Base-by-base conservation (phyloP, 2,113 vertebrate genomes). In the Anser brachyrhynchus region DNA sequence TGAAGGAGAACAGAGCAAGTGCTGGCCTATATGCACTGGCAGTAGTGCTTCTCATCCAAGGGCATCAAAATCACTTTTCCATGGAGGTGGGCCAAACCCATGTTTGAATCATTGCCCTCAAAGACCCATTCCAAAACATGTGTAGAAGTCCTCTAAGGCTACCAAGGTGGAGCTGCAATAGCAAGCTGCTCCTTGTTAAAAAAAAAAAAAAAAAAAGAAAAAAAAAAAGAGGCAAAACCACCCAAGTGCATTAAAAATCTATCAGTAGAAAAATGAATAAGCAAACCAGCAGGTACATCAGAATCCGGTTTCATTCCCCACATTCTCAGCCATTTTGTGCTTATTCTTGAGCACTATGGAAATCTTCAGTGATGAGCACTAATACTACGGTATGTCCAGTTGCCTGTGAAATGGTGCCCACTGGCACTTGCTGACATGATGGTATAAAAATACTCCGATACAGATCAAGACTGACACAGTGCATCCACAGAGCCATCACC, bases 61-160 rank as follows among this genome's bases (percentile, higher is more conserved):
- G n/a, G 84, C 64, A 89, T 76, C 74, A 92, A 93, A 95, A 94
- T 81, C 43, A 39, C 81, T 89, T 93, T 91, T 92, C 92, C 69
- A 52, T 64, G 71, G 93, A 89, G 62, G 52, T 71, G 29, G 44
- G 83, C 90, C 93, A 94, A 93, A 95, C 76, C 92, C 65, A 87
- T 7, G 13, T 54, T n/a, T 92, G 86, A 96, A 66, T 93, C 90
- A 94, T 1, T 73, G 80, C 88, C 87, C 96, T 96, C 80, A 84
- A 87, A 94, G 77, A 70, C 41, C 33, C 54, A 66, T 54, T 96
- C 49, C 91, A 94, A 93, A 93, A 66, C 39, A 25, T 54, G 54
- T 35, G 84, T 44, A 89, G 44, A 89, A 92, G 76, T 78, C 79
- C 62, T 93, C 71, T 79, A 84, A 89, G 77, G 91, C 84, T 94